Percentiles rank a stretch among this genome's conserved stretches.
Evolutionary conservation across 1,140 invertebrate species (phyloP).

Genomic region (Calycopis cecrops): DNA sequence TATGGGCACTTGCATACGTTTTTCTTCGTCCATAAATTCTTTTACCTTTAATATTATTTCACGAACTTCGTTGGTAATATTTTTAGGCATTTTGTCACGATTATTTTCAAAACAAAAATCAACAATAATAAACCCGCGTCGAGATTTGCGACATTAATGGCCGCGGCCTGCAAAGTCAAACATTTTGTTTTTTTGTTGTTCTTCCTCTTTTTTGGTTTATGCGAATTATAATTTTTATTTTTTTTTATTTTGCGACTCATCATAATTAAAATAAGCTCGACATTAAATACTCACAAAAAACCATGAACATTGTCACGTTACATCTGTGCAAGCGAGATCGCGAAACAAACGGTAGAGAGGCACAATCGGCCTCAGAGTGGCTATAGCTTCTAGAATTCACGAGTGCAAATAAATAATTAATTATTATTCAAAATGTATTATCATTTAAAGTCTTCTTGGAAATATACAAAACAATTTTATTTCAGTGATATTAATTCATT

Average conservation of each 20-base stretch:
- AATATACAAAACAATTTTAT: no score
- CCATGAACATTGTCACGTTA: no score
- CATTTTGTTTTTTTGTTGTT: conserved; percentile 7
- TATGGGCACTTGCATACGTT: conserved; percentile 67
- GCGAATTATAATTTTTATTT: not conserved
- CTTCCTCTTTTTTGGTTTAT: not conserved
- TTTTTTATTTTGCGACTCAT: not conserved
- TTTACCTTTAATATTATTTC: conserved; percentile 68
- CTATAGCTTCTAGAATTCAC: no score
- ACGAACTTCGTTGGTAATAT: conserved; percentile 66
- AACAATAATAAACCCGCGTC: conserved; percentile 11
- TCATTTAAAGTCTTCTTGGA: no score
- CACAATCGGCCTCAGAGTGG: no score
- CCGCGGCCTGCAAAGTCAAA: conserved; percentile 5
- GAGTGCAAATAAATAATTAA: no score
- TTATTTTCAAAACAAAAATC: conserved; percentile 5
- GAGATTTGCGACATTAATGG: conserved; percentile 21
- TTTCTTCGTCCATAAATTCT: conserved; percentile 69
- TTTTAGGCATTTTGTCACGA: conserved; percentile 56
- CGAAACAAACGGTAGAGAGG: no score
- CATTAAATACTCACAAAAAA: no score
- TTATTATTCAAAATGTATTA: no score
- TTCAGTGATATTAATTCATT: no score
- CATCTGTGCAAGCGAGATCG: no score
- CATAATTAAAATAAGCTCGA: no score